A percentile compares a stretch with the other conserved stretches of the same genome.
phyloP scores from a whole-genome alignment of 2,888 invertebrate species.

The Oegoconia quadripuncta region DNA sequence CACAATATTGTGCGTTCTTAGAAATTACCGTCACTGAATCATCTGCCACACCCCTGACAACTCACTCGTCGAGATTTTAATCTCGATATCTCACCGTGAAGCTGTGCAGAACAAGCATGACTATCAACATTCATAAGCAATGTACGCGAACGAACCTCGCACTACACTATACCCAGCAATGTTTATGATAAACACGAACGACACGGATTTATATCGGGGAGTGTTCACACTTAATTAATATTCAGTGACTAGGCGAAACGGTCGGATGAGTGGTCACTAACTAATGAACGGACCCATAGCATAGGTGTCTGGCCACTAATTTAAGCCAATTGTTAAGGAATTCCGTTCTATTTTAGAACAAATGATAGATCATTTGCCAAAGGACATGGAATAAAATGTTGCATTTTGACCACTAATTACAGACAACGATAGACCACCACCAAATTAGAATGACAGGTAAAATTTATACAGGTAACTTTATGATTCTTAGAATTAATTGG shows the following conservation, averaged over 20 bases:
- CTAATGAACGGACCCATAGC: constrained; percentile 31
- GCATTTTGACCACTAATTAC: background rate
- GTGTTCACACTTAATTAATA: constrained; percentile 66
- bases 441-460: background rate
- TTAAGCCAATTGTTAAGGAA: constrained; percentile 41
- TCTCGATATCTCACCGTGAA: constrained; percentile 58
- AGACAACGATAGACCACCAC: background rate
- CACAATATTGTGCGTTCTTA: constrained; percentile 54
- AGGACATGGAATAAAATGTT: background rate
- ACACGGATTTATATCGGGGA: constrained; percentile 35
- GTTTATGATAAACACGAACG: constrained; percentile 53
- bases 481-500: background rate
- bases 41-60: constrained; percentile 61
- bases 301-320: constrained; percentile 43
- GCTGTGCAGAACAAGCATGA: constrained; percentile 57
- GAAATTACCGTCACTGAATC: constrained; percentile 60
- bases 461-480: background rate
- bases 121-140: constrained; percentile 51
- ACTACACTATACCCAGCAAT: constrained; percentile 45
- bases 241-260: constrained; percentile 61
- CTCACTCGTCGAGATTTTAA: constrained; percentile 58
- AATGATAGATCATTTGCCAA: background rate
- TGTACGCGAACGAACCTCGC: constrained; percentile 39
- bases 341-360: constrained; percentile 6
- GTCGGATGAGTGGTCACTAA: constrained; percentile 29